Evolutionary conservation across 2,113 vertebrate genomes (phyloP).

Genomic region (Mustela nigripes): DNA sequence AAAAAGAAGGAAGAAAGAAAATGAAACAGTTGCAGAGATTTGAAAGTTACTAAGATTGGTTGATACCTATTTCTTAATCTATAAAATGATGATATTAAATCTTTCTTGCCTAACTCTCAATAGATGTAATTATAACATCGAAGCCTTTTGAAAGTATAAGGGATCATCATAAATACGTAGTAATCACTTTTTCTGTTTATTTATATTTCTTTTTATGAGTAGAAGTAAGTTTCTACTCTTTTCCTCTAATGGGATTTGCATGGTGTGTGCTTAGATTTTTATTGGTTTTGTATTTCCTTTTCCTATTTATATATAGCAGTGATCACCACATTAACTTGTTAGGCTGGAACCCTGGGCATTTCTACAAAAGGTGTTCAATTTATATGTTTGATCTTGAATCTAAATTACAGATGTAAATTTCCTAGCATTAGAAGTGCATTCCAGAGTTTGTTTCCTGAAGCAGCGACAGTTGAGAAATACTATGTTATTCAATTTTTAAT

Average conservation of each 20-base stretch:
- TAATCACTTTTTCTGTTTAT: background rate
- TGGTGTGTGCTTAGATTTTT: background rate
- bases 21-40: background rate
- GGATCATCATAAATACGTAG: background rate
- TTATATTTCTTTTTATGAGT: background rate
- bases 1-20: background rate
- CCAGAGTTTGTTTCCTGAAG: background rate
- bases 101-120: background rate
- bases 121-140: background rate
- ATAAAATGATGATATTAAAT: background rate
- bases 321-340: background rate
- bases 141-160: background rate
- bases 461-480: slow-evolving; percentile 23
- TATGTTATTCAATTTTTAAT: background rate
- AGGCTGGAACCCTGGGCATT: background rate
- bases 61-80: background rate
- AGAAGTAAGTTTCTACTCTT: background rate
- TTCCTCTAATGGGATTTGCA: background rate
- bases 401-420: background rate
- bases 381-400: background rate
- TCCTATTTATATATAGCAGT: background rate
- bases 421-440: background rate
- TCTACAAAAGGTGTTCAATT: background rate
- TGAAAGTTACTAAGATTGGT: background rate
- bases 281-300: background rate